Evolutionary conservation across 2,888 invertebrate species (phyloP).

Genomic region (Hetaerina titia): DNA sequence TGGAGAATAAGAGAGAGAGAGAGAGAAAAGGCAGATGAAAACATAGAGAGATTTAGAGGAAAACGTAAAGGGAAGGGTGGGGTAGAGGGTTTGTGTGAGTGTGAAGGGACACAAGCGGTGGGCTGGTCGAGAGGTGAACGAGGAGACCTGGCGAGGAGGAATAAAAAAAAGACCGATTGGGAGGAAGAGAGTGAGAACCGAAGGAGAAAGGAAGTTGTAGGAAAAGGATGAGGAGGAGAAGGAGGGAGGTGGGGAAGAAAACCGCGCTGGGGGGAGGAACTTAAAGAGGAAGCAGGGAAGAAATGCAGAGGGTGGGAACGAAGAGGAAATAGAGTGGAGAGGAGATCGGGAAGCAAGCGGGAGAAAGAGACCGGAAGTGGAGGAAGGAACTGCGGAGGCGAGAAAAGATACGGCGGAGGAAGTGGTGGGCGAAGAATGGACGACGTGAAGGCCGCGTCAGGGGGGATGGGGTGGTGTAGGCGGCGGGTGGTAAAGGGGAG

Average conservation of each 20-base stretch:
- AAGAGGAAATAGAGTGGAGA: background rate
- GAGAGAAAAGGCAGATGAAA: background rate
- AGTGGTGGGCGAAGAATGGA: background rate
- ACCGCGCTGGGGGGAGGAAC: too few species aligned
- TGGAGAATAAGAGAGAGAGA: background rate
- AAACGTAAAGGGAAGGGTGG: background rate
- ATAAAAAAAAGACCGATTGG: too few species aligned
- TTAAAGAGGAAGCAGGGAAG: background rate
- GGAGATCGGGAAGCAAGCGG: background rate
- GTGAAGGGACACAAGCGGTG: too few species aligned
- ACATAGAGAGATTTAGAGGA: background rate
- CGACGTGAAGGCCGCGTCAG: background rate
- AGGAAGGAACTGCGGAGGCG: constrained; percentile 4
- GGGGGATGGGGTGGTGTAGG: background rate
- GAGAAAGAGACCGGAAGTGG: background rate
- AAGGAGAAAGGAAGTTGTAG: too few species aligned
- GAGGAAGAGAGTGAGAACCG: too few species aligned
- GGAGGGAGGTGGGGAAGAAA: background rate
- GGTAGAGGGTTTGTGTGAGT: background rate
- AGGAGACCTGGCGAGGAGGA: too few species aligned
- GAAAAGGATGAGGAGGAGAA: too few species aligned
- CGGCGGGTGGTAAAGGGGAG: too few species aligned
- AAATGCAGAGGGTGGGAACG: background rate
- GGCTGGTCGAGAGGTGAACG: too few species aligned
- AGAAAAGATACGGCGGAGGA: background rate